Percentiles rank a stretch among this genome's conserved stretches.
Conservation (phyloP, 37 sponge, comb jelly and placozoan genomes). For the Eunapius fragilis region DNA sequence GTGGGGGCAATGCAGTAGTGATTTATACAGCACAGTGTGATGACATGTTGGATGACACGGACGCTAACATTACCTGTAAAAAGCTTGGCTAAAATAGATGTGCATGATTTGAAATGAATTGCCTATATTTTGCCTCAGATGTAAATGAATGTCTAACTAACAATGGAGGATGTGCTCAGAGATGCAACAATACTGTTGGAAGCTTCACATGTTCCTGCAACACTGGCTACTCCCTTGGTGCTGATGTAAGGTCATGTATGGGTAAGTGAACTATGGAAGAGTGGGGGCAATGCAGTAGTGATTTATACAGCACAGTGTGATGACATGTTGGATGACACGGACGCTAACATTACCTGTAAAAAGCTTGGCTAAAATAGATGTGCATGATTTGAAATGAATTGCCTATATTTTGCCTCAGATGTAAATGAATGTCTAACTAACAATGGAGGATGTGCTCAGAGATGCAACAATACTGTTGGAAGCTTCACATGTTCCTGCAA, state of each 20-base stretch:
- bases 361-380: slow-evolving; percentile 8
- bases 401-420: not conserved
- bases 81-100: slow-evolving; percentile 18
- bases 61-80: slow-evolving; percentile 24
- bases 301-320: too few species aligned
- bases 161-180: not conserved
- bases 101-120: not conserved
- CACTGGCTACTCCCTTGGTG: slow-evolving; percentile 20
- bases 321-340: too few species aligned
- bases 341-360: slow-evolving; percentile 31
- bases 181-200: slow-evolving; percentile 8
- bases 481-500: slow-evolving; percentile 20
- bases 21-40: too few species aligned
- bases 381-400: not conserved
- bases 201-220: slow-evolving; percentile 16
- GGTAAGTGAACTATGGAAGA: slow-evolving; percentile 22
- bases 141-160: not conserved
- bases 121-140: not conserved
- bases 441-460: slow-evolving; percentile 32
- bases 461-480: slow-evolving; percentile 9
- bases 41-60: too few species aligned
- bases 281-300: too few species aligned
- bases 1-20: too few species aligned
- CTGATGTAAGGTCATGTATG: slow-evolving; percentile 1
- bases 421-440: slow-evolving; percentile 14